Base-by-base conservation (phyloP, 2,113 vertebrate species). In the Lepus timidus region DNA sequence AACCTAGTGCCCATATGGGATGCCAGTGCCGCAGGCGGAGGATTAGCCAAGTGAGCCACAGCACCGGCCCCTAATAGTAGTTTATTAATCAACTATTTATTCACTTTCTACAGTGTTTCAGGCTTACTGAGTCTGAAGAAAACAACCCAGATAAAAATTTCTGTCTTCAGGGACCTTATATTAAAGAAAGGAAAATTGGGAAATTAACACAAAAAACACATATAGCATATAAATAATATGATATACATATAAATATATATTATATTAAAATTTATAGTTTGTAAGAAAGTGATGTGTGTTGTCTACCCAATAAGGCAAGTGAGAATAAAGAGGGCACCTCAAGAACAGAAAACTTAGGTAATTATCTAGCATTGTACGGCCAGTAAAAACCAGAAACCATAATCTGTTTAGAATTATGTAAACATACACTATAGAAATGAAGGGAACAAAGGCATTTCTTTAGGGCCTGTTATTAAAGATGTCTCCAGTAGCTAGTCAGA, bases 61-160 rank as follows among this genome's bases (percentile, higher is more conserved):
- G 44, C 44, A 44, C 44, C 5, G 44, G 6, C 44, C 44, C 44
- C 44, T 44, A 44, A 44, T 44, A 44, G 44, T 6, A 44, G 44
- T 49, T 74, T 80, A 67, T 51, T 80, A 80, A 84, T 9, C 17
- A 86, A n/a, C 4, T 86, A 13, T 27, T 76, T 80, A 89, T 86
- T 93, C 65, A 33, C 17, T 10, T 31, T 82, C 11, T 79, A n/a
- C 3, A 65, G 25, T 49, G 51, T 73, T 8, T 14, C 20, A 52
- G 36, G 52, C 4, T 33, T 20, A 86, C 7, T 75, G 10, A 88
- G 76, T 89, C 39, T 76, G 75, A 95, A 83, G 31, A 55, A 80
- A 94, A 74, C 20, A 70, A n/a, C 39, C 39, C 4, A 44, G 44
- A 81, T 75, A 68, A 79, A 94, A 79, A n/a, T 1, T 0, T 9